Evolutionary conservation across 2,888 invertebrate species (phyloP).

Genomic region (Chironomus riparius): DNA sequence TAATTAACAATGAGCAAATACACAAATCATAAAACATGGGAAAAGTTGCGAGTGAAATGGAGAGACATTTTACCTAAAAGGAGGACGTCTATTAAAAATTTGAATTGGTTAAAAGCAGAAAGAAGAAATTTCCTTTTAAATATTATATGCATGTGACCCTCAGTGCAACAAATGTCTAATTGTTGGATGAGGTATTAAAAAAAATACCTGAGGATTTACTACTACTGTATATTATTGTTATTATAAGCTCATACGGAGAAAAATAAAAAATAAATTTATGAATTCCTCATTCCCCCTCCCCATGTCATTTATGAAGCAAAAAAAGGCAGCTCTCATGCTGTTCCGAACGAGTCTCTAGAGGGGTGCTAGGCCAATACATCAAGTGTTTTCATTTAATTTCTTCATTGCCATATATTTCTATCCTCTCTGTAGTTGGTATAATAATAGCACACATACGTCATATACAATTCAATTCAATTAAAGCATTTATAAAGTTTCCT

Average conservation of each 20-base stretch:
- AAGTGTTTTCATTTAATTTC: slow-evolving; percentile 18
- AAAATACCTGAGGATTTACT: slow-evolving; percentile 7
- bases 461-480: slow-evolving; percentile 8
- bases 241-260: not conserved
- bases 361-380: slow-evolving; percentile 12
- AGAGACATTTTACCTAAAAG: not conserved
- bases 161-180: not conserved
- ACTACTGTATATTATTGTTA: not conserved
- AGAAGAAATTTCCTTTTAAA: not conserved
- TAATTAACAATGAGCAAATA: slow-evolving; percentile 11
- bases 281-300: not conserved
- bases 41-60: not conserved
- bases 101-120: not conserved
- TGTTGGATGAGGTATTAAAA: not conserved
- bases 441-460: slow-evolving; percentile 3
- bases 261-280: not conserved
- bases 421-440: not conserved
- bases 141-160: not conserved
- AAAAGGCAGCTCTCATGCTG: not conserved
- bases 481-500: not conserved
- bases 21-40: slow-evolving; percentile 1
- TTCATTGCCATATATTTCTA: slow-evolving; percentile 2
- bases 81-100: not conserved
- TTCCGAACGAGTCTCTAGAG: not conserved
- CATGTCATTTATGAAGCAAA: not conserved